Evolutionary conservation across 2,797 vertebrate species (phyloP).

Genomic region (Ctenochaetus hawaiiensis): DNA sequence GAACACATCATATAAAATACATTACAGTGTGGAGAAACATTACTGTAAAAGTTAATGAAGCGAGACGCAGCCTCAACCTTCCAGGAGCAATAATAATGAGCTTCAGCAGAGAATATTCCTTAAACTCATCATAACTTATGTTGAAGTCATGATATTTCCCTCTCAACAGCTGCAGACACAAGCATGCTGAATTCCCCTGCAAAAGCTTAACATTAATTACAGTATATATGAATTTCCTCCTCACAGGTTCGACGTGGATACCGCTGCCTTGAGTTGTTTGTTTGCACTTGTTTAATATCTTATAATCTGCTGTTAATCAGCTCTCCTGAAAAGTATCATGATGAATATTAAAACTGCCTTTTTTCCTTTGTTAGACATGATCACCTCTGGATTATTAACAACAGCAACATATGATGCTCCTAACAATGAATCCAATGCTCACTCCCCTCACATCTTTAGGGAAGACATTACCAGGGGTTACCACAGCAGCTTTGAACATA

Average conservation of each 20-base stretch:
- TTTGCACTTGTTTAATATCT: conserved; percentile 20
- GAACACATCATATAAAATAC: conserved; percentile 48
- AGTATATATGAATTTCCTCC: conserved; percentile 21
- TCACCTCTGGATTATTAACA: conserved; percentile 23
- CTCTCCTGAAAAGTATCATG: conserved; percentile 11
- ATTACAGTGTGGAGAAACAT: conserved; percentile 1
- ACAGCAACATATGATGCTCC: conserved; percentile 2
- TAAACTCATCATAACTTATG: not conserved
- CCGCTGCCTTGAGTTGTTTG: not conserved
- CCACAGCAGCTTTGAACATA: conserved; percentile 35
- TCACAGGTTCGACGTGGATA: conserved; percentile 52
- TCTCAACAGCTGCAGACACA: conserved; percentile 24
- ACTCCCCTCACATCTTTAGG: conserved; percentile 72
- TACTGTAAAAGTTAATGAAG: conserved; percentile 35
- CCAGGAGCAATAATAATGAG: not conserved
- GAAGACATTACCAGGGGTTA: conserved; percentile 33
- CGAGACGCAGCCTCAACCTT: conserved; percentile 2
- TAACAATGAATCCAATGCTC: conserved; percentile 64
- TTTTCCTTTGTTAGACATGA: conserved; percentile 48
- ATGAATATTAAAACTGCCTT: conserved; percentile 39
- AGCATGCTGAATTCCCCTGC: conserved; percentile 20
- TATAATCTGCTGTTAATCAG: conserved; percentile 8
- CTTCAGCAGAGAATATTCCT: not conserved
- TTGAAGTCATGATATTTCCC: conserved; percentile 24
- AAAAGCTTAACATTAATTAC: conserved; percentile 26